Evolutionary conservation across 2,888 invertebrate species (phyloP).

Genomic region (Acronicta leporina): DNA sequence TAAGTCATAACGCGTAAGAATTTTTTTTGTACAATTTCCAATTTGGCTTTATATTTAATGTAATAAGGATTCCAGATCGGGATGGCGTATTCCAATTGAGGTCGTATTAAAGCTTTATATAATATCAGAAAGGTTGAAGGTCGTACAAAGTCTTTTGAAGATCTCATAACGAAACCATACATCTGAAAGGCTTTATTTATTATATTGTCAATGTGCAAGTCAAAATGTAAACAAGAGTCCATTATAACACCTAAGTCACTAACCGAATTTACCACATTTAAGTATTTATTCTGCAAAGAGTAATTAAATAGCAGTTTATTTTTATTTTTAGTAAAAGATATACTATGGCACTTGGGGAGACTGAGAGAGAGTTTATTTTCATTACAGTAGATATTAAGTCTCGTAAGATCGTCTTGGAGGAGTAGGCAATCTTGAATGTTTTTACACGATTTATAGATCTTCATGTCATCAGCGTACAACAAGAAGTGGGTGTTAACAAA

Average conservation of each 20-base stretch:
- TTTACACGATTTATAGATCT: conserved; percentile 7
- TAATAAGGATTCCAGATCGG: conserved; percentile 8
- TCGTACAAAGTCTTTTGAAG: conserved; percentile 5
- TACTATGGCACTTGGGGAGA: conserved; percentile 3
- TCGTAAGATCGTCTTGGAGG: conserved; percentile 1
- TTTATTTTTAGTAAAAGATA: conserved; percentile 8
- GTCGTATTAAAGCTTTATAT: conserved; percentile 4
- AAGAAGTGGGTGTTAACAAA: conserved; percentile 3
- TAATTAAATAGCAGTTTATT: neutral
- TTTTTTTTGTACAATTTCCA: conserved; percentile 6
- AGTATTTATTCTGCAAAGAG: neutral
- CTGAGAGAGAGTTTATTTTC: conserved; percentile 10
- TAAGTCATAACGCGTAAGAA: neutral
- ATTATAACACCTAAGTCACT: conserved; percentile 3
- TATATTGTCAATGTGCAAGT: conserved; percentile 1
- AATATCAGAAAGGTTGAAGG: neutral
- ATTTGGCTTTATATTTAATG: neutral
- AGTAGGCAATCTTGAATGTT: neutral
- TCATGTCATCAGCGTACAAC: conserved; percentile 13
- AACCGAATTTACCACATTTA: neutral
- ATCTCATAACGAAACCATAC: conserved; percentile 10
- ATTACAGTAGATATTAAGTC: neutral
- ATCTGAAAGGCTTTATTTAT: conserved; percentile 6
- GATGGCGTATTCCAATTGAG: conserved; percentile 11
- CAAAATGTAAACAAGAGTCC: neutral